Evolutionary conservation across 2,113 vertebrate genomes (phyloP), one percentile per base, ranked within the genome.

Genomic region (Galemys pyrenaicus): DNA sequence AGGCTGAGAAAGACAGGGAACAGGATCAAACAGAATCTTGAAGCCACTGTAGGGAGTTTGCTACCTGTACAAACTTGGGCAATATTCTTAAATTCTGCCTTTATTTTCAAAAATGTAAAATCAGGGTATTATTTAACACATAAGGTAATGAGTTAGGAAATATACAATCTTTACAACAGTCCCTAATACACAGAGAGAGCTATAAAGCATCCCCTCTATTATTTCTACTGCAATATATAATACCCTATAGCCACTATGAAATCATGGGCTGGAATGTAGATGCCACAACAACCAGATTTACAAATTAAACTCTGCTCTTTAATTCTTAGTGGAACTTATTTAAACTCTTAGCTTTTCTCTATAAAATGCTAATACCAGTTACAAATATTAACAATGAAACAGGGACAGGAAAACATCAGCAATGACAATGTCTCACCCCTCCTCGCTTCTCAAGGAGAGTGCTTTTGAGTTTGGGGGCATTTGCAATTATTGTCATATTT

Each of bases 81-180:
- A 94, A 65, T 15, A 75, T 91, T 44, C 49, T 75, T 64, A 58
- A 84, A 46, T 3, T 74, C 28, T 56, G 49, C 75, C 51, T 58
- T 94, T 85, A 75, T 75, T 85, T 80, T 88, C 3, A 65, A 67
- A 91, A 68, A 35, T 49, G 9, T 35, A 24, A 87, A 83, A 84
- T 74, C 12, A 49, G 26, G 28, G 13, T 85, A 32, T 71, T n/a
- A 78, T 78, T 82, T 77, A 83, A 78, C 3, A 77, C 54, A 68
- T 35, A 58, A 56, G 19, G 1, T 37, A 49, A 12, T 78, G 26
- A 78, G 20, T 71, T 91, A 82, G 15, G 26, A 64, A 64, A 87
- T 30, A 4, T 64, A 22, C 85, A 70, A 30, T 46, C 41, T 46
- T 95, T 85, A 51, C 2, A 20, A 35, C 1, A n/a, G 62, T 91